Evolutionary conservation across 2,113 vertebrate species (phyloP), one percentile per base, ranked within the genome.

Genomic region (Elachura formosa): DNA sequence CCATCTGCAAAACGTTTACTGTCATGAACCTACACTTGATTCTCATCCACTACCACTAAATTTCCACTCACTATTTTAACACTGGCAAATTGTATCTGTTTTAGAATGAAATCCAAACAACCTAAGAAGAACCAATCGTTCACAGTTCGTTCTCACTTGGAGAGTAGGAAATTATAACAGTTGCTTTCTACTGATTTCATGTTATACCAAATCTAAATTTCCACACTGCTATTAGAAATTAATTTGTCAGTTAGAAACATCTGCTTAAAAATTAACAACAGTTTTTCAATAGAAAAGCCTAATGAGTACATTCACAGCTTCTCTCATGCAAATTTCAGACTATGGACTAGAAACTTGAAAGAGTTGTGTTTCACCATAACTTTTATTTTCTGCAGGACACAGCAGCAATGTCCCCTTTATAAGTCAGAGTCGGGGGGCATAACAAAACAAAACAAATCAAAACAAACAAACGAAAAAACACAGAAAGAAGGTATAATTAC

Each of bases 61-160:
- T 64, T 95, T 86, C 67, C 64, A 68, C 62, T 72, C 73, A 45
- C 51, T 66, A 43, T 46, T 95, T 88, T 94, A 20, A 31, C 61
- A 96, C 25, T 59, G 36, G 31, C 73, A 96, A 87, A 16, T 41
- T 87, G 6, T 29, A 43, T 58, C 58, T 90, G 14, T 23, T 36
- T 71, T 14, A 52, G 56, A 81, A 94, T 63, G 84, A 96, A 90
- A 93, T 74, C 14, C 80, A 84, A 94, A 94, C 54, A 85, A 49
- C 45, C 69, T 78, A 75, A 83, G 28, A 55, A 85, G 20, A 40
- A 84, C 61, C 80, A 94, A 71, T 78, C 71, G 76, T 34, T 23
- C 71, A 74, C n/a, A 14, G 10, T 43, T 94, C 14, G 14, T 75
- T 77, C 69, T 91, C 69, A 80, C 76, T 81, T 90, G 6, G 6